Conservation (phyloP, 2,888 invertebrate genomes). For the Sinohyriopsis cumingii region DNA sequence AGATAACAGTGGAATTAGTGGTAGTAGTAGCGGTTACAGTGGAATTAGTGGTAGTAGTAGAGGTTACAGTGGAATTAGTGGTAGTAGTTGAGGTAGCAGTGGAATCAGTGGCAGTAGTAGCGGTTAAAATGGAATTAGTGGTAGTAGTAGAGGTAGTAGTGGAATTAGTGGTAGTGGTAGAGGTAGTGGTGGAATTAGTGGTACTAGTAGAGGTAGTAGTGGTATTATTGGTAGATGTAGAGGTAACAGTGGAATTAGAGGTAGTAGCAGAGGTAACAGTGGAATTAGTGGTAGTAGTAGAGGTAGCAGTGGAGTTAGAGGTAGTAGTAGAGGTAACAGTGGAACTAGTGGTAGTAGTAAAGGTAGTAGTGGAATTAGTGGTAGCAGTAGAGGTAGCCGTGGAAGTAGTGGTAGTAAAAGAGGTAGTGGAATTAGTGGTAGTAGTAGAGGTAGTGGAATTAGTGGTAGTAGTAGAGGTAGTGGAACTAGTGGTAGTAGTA, state of each 20-base stretch:
- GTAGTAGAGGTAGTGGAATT: background rate
- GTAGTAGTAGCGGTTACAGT: no score
- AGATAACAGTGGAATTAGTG: no score
- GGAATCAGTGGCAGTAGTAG: no score
- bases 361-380: constrained; percentile 8
- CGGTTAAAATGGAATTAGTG: constrained; percentile 2
- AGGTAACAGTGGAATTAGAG: constrained; percentile 5
- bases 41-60: no score
- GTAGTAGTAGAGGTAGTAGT: constrained; percentile 9
- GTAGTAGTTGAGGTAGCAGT: no score
- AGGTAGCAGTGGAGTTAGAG: constrained; percentile 1
- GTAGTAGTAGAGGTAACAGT: constrained; percentile 2
- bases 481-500: constrained; percentile 5
- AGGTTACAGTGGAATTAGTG: no score
- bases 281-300: constrained; percentile 5
- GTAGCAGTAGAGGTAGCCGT: constrained; percentile 6
- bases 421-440: constrained; percentile 2
- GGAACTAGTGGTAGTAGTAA: constrained; percentile 11
- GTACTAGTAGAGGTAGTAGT: constrained; percentile 7
- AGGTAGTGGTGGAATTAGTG: constrained; percentile 6
- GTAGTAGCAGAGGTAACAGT: background rate
- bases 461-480: background rate
- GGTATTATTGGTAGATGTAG: background rate
- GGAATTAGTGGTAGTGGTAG: constrained; percentile 9
- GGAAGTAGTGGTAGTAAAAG: constrained; percentile 10